A percentile compares a stretch with the other conserved stretches of the same genome.
These are phyloP conservation scores for Fissipunctia ypsillon DNA, from an alignment of 2,888 invertebrate species.

Conservation along the genomic window DNA sequence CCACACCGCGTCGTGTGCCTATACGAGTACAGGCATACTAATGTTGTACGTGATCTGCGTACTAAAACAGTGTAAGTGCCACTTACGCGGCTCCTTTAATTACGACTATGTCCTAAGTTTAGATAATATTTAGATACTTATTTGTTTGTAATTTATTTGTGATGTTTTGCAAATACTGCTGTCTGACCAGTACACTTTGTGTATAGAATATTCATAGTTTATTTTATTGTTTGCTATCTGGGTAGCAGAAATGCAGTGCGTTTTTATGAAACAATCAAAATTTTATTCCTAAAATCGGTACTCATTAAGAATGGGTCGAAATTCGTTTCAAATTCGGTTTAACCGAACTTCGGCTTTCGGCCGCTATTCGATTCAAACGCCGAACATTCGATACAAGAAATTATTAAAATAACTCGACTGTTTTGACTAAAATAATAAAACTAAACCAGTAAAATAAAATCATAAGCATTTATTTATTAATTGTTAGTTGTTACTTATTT, in stretches of 20 bases:
- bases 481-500: no score
- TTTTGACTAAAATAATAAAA: no score
- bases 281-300: neutral
- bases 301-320: no score
- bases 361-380: no score
- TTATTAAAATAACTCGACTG: no score
- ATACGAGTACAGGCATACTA: conserved; percentile 31
- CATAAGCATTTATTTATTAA: no score
- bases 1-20: conserved; percentile 68
- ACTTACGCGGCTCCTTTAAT: conserved; percentile 48
- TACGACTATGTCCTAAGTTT: conserved; percentile 29
- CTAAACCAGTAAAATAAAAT: no score
- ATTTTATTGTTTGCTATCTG: neutral
- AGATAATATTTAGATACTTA: conserved; percentile 4
- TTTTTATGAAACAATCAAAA: neutral
- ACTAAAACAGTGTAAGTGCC: conserved; percentile 33
- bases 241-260: neutral
- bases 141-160: neutral
- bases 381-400: no score
- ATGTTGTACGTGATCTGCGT: conserved; percentile 64
- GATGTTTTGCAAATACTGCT: neutral
- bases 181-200: neutral
- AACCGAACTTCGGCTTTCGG: no score
- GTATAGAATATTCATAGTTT: neutral
- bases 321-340: no score